Base-by-base conservation (phyloP, 2,113 vertebrate genomes). In the Riparia riparia region DNA sequence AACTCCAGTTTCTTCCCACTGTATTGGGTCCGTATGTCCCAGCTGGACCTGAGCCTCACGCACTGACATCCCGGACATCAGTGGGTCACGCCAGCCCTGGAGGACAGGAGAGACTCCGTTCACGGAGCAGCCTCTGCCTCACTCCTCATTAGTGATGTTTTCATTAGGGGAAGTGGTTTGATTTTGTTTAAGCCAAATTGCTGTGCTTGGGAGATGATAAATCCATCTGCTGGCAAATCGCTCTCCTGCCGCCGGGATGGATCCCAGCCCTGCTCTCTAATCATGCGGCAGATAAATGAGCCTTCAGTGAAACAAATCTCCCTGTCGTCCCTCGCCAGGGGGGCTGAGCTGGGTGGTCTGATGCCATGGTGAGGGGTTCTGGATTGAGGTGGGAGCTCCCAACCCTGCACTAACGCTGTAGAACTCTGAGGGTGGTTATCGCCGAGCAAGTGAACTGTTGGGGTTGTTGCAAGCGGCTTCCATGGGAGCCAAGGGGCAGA, bases 81-180 rank as follows among this genome's bases (percentile, higher is more conserved):
- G 51, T 32, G 60, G 24, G 82, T 85, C 0, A 0, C 0, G 0
- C 31, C 37, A 90, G 29, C 63, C 56, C 41, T 2, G 14, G 60
- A 79, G 54, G 58, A 61, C 58, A 50, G 77, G 37, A 82, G 63
- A 85, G 50, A 73, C 60, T 51, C 79, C 10, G 1, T 58, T 51
- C 68, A n/a, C 10, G 11, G 72, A 74, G 65, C 82, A 81, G 60
- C 51, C n/a, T 61, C 58, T 71, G 44, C 28, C 49, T 78, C 41
- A 37, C 45, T 54, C 47, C 88, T 96, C 94, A 77, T 97, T 91
- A 96, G 90, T 26, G 81, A 84, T 95, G 95, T 93, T 97, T 97
- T 97, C 97, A 97, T 97, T 97, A 97, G 90, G 84, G 81, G 86
- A 97, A 97, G 97, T 97, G 96, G 92, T 96, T 96, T 93, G 94